Conservation (phyloP, 2,888 invertebrate species). For the Busseola fusca region DNA sequence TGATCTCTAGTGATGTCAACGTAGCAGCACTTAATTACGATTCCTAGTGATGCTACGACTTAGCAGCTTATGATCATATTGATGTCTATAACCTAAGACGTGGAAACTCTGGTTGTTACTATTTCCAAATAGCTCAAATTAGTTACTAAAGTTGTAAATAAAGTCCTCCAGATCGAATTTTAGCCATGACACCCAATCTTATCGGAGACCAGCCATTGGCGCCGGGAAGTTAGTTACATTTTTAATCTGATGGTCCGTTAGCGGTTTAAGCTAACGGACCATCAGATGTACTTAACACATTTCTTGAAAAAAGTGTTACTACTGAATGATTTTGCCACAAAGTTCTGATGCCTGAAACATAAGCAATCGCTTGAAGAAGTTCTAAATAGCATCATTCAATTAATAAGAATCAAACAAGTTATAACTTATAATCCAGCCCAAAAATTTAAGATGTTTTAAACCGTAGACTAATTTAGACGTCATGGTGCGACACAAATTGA, state of each 20-base stretch:
- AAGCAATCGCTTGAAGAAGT: neutral
- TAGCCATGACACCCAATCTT: neutral
- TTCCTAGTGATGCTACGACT: neutral
- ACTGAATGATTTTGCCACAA: neutral
- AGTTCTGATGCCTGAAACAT: neutral
- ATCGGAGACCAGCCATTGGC: neutral
- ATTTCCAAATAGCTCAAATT: neutral
- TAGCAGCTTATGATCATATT: neutral
- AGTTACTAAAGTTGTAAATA: neutral
- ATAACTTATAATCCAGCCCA: neutral
- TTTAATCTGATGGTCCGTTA: too few species aligned
- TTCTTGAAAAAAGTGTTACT: neutral
- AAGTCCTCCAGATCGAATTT: neutral
- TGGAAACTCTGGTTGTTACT: neutral
- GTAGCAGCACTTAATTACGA: slow-evolving; percentile 1
- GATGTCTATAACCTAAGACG: neutral
- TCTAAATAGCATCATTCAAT: slow-evolving; percentile 8
- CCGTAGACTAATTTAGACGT: slow-evolving; percentile 43
- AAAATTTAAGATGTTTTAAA: slow-evolving; percentile 28
- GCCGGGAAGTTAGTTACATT: neutral
- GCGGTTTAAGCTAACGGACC: too few species aligned
- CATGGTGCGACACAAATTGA: slow-evolving; percentile 61
- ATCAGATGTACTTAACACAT: too few species aligned
- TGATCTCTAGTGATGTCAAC: neutral
- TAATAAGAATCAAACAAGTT: neutral